phyloP scores from a whole-genome alignment of 2,113 vertebrate genomes.

The Pseudorhombus dupliciocellatus region DNA sequence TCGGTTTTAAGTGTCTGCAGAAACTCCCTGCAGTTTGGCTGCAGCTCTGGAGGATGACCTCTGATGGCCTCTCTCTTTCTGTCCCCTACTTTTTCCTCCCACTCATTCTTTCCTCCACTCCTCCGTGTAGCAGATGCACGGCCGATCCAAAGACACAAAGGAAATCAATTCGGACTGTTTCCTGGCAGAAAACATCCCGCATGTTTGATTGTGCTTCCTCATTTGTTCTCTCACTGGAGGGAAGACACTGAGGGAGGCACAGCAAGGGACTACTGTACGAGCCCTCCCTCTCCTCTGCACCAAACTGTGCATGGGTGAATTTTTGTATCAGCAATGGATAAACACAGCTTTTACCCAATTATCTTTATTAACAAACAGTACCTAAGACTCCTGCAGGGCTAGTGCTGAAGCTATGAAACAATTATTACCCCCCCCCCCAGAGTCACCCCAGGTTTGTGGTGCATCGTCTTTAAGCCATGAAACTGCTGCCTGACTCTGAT shows the following conservation, averaged over 20 bases:
- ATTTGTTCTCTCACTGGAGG: conserved; percentile 49
- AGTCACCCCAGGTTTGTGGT: background rate
- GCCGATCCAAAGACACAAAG: conserved; percentile 57
- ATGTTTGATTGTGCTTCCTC: conserved; percentile 49
- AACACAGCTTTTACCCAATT: background rate
- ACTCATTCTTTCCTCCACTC: conserved; percentile 22
- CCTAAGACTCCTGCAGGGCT: conserved; percentile 3
- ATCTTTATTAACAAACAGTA: conserved; percentile 11
- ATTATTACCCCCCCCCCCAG: background rate
- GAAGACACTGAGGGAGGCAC: conserved; percentile 25
- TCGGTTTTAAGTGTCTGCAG: conserved; percentile 35
- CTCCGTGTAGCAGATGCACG: conserved; percentile 23
- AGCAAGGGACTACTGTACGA: conserved; percentile 46
- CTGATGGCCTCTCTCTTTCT: conserved; percentile 33
- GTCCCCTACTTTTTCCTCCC: conserved; percentile 17
- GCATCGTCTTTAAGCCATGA: background rate
- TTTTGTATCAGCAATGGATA: background rate
- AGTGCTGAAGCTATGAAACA: background rate
- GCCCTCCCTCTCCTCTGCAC: background rate
- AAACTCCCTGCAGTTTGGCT: conserved; percentile 32
- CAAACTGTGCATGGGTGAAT: conserved; percentile 14
- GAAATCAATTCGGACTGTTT: conserved; percentile 69
- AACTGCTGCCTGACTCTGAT: conserved; percentile 8
- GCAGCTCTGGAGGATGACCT: conserved; percentile 41
- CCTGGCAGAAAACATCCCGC: conserved; percentile 43